Evolutionary conservation across 2,797 vertebrate genomes (phyloP), one percentile per base, ranked within the genome.

Genomic region (Cottoperca gobio): DNA sequence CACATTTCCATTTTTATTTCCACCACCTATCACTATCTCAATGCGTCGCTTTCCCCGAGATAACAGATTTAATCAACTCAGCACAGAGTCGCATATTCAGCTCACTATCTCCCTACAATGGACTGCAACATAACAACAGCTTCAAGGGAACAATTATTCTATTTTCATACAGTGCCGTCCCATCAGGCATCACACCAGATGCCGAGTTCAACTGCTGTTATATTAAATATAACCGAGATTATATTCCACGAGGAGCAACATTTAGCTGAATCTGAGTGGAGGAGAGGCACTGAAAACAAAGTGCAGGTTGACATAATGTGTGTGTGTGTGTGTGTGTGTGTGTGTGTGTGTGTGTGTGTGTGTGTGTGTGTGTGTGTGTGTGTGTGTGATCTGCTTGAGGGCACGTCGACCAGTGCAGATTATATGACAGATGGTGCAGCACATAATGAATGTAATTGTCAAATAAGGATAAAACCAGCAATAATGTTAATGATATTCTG

Each of bases 281-380:
- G 81, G 86, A 83, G 88, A 85, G 67, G 48, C 24, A 31, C 48
- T 48, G 78, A 73, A 89, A 87, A 88, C 81, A 90, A 92, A 92
- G 85, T 66, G 77, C 73, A 89, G 83, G 74, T 82, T 86, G 86
- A 79, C 86, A n/a, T n/a, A n/a, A n/a, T n/a, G 61, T 54, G 48
- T 59, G 35, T 24, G 54, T 31, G 39, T 52, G 8, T 55, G 61
- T 54, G 48, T 59, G 35, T 24, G 54, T 31, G 39, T 52, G 8
- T 55, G 21, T 64, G 39, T 60, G 35, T 81, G 78, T 43, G 31
- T 58, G 70, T 64, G 48, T 61, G 49, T 70, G 68, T 55, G 54
- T 50, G 53, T 59, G 54, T 60, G 63, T 43, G 39, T 52, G 37
- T 26, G 55, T 31, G 40, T 43, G 12, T 60, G 26, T 61, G 46